Base-by-base conservation (phyloP, 2,888 invertebrate species). In the Tiliacea citrago region DNA sequence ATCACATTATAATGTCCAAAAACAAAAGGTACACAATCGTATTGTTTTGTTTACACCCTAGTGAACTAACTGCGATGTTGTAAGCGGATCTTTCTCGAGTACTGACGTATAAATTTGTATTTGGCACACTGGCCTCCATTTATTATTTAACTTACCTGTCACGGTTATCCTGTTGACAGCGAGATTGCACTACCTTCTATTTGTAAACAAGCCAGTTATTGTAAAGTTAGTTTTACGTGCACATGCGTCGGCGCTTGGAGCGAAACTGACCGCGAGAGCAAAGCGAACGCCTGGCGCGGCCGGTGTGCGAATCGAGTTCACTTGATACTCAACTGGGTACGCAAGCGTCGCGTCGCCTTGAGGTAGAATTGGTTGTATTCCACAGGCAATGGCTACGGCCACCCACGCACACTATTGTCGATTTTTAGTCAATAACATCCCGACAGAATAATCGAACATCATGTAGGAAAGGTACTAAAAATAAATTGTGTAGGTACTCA, bases 121-220 rank as follows among this genome's bases (percentile, higher is more conserved):
- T 88, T 82, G 86, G 91, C 91, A 90, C 91, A 90, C 89, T 93
- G 92, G 92, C 93, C 94, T 92, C 92, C 90, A 93, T 93, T 88
- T 83, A 84, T 90, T 88, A 91, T 90, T 91, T 88, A 89, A 91
- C 96, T 95, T 90, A 95, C 96, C 94, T 92, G 91, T 92, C 92
- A 92, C 91, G 91, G 87, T 90, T 93, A 93, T 95, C 94, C 93
- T 93, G 91, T 92, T 91, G 83, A 84, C 87, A 88, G 89, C 90
- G 86, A 87, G 88, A 90, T 89, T 89, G 88, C 94, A 94, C 93
- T 91, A 89, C 84, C 89, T 92, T 91, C 85, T 93, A 93, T 94
- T 94, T 94, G 93, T 95, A 94, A 95, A 95, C 95, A 95, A 94
- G 88, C 61, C 77, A 86, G 72, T 79, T 75, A 77, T 83, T 75